phyloP scores from a whole-genome alignment of 2,113 vertebrate species.

The Colistium nudipinnis region DNA sequence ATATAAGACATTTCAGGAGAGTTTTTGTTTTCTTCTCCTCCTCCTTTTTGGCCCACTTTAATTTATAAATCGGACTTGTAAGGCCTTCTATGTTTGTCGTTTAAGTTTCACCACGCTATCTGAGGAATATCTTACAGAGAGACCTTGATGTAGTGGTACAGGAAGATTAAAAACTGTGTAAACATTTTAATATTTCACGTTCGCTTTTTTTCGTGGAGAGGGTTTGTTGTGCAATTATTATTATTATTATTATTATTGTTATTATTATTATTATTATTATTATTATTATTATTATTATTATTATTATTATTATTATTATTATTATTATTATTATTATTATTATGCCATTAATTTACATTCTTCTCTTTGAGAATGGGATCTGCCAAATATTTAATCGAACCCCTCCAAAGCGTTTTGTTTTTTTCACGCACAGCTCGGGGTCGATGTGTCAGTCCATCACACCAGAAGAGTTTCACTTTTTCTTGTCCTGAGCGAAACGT shows the following conservation, averaged over 20 bases:
- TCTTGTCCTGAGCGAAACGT: conserved; percentile 14
- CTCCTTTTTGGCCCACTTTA: conserved; percentile 53
- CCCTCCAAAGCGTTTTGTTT: not conserved
- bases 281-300: conserved; percentile 46
- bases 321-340: conserved; percentile 21
- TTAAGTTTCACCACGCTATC: conserved; percentile 46
- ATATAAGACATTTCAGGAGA: conserved; percentile 65
- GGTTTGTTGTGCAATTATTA: conserved; percentile 67
- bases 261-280: conserved; percentile 45
- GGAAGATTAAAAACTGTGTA: conserved; percentile 69
- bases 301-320: conserved; percentile 41
- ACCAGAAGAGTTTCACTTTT: not conserved
- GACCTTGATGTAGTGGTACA: conserved; percentile 63
- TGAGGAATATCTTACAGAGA: conserved; percentile 60
- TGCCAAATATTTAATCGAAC: conserved; percentile 71
- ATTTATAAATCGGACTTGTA: conserved; percentile 81
- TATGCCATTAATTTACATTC: conserved; percentile 51
- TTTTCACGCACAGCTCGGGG: conserved; percentile 24
- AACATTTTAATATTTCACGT: conserved; percentile 46
- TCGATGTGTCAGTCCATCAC: conserved; percentile 31
- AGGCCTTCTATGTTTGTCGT: conserved; percentile 49
- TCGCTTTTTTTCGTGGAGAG: conserved; percentile 27
- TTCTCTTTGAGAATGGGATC: conserved; percentile 64
- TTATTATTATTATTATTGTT: conserved; percentile 18
- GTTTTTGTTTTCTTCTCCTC: conserved; percentile 32